Base-by-base conservation (phyloP, 2,113 vertebrate species). In the Macrotus californicus region DNA sequence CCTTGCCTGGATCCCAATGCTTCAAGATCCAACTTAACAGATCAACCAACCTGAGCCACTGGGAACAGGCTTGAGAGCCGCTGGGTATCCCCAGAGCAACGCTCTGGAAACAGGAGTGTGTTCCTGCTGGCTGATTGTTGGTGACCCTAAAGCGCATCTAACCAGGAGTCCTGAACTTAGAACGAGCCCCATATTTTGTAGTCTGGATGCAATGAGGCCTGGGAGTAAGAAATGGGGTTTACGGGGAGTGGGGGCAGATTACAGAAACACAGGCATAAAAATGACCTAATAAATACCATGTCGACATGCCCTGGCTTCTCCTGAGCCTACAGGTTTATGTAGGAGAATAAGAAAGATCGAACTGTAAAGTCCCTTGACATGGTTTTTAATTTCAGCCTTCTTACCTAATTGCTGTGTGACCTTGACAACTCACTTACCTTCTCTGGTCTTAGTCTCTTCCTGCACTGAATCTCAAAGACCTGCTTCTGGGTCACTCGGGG, bases 361-460 rank as follows among this genome's bases (percentile, higher is more conserved):
- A 7, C 59, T 43, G 8, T n/a, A 59, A 43, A 67, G 67, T 54
- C 39, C 39, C 50, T 72, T 14, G 10, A 34, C 13, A 7, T 26
- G 52, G 84, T n/a, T 91, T 48, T 72, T 56, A 29, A 70, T 39
- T 80, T 89, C 61, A 52, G 43, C 52, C 52, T 81, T 26, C 24
- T 31, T 24, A 7, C 46, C 52, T 52, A 54, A 36, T 26, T 36
- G 75, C 64, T 89, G 31, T 72, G 59, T 67, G 36, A 39, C 48
- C n/a, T 61, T 36, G 15, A 77, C 52, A 56, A 50, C n/a, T 12
- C 34, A 59, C 61, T 82, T 41, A 48, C 52, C 67, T 7, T 80
- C 85, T 82, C 76, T 89, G 87, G 84, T 69, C 84, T 89, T 67
- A 91, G 52, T 82, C 69, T 93, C 41, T 46, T 86, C 41, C 39